Base-by-base conservation (phyloP, 2,888 invertebrate genomes). In the Epistrophe eligans region DNA sequence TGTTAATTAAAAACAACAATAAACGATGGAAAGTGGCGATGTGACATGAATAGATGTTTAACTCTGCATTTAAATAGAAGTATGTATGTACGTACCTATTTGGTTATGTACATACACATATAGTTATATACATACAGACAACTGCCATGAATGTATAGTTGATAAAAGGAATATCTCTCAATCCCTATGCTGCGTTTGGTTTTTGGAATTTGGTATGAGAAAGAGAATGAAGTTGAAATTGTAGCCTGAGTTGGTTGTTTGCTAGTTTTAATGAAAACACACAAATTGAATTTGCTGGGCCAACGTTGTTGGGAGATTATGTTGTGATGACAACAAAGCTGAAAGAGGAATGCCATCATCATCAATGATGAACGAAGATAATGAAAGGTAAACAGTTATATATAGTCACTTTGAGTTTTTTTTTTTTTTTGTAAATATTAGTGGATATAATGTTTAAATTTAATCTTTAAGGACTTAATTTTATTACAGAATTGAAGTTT, bases 1-100 rank as follows among this genome's bases (percentile, higher is more conserved):
- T 79, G 62, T 74, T 84, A 84, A 84, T 84, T 84, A 79, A 84
- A 84, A 74, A 79, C 70, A 84, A 84, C 83, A 84, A 73, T 79
- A 84, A 73, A 40, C 72, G 58, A 15, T 50, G n/a, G 55, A 43
- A 62, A 79, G 67, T 57, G 62, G 70, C 32, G 67, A 74, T 55
- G 73, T 62, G 73, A 70, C 83, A 64, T 55, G 74, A 73, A 79
- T 84, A 62, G 55, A 58, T 73, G 73, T 79, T 55, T 48, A 79
- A 67, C 73, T 48, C 62, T 28, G 6, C 55, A 76, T 28, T 50
- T 35, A 62, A 70, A 62, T 62, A 70, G 35, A 73, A 32, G 19
- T 24, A n/a, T n/a, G n/a, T 38, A 58, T 35, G 35, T 58, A 38
- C 2, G 0, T 2, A 15, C 7, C n/a, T n/a, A n/a, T n/a, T n/a